phyloP scores from a whole-genome alignment of 2,888 invertebrate genomes.

The Drosophila infuscata region DNA sequence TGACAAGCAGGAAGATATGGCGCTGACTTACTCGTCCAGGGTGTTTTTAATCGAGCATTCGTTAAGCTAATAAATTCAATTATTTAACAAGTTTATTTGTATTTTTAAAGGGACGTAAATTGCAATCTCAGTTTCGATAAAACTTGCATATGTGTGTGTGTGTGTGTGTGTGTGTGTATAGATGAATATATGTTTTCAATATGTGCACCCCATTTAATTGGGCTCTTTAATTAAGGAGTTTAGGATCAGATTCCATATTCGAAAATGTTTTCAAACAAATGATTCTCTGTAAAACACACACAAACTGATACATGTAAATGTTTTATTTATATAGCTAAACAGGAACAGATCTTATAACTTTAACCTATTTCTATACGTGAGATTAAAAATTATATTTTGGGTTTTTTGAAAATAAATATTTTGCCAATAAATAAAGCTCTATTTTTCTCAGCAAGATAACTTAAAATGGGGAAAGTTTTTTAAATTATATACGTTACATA shows the following conservation, averaged over 20 bases:
- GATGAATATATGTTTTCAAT: not conserved
- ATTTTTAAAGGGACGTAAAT: not conserved
- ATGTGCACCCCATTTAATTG: not conserved
- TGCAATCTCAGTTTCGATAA: not conserved
- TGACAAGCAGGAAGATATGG: not conserved
- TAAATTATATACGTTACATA: not conserved
- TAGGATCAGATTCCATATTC: not conserved
- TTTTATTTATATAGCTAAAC: not conserved
- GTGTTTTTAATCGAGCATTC: not conserved
- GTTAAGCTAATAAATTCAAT: not conserved
- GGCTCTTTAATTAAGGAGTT: not conserved
- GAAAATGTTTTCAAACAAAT: not conserved
- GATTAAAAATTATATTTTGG: not conserved
- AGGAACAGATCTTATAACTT: not conserved
- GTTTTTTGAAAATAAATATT: not conserved
- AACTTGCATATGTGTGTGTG: not conserved
- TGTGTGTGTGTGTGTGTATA: not conserved
- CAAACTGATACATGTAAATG: not conserved
- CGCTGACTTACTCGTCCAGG: not conserved
- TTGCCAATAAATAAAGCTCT: not conserved
- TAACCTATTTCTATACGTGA: not conserved
- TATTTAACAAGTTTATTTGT: not conserved
- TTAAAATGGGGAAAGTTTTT: not conserved
- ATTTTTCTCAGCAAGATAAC: not conserved
- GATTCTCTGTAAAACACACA: not conserved